phyloP scores from a whole-genome alignment of 2,113 vertebrate species.

The Lepus europaeus region DNA sequence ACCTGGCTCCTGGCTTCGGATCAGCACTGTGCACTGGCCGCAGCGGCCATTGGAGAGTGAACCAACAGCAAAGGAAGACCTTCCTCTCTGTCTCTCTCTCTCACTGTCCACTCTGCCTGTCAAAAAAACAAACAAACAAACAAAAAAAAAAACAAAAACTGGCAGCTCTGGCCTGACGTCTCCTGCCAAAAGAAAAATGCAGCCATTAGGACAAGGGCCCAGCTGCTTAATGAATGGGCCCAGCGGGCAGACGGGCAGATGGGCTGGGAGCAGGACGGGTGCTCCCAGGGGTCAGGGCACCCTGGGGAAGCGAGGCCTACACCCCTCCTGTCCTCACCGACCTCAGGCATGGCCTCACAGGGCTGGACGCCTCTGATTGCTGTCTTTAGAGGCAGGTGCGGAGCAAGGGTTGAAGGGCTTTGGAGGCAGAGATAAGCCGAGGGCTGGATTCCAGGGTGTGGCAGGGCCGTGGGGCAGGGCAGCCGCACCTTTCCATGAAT shows the following conservation, averaged over 20 bases:
- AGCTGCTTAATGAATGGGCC: neutral
- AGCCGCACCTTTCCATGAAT: no score
- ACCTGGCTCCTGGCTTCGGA: no score
- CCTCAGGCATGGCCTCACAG: neutral
- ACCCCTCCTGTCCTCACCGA: neutral
- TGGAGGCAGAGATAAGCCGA: neutral
- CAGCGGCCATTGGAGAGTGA: no score
- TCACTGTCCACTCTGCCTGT: no score
- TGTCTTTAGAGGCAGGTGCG: conserved; percentile 43
- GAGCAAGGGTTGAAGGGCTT: neutral
- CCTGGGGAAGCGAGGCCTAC: neutral
- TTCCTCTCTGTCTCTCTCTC: no score
- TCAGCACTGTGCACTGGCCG: no score
- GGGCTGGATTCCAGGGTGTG: neutral
- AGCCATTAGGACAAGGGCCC: neutral
- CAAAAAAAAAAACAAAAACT: neutral
- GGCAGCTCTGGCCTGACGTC: conserved; percentile 6
- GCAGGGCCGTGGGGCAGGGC: no score
- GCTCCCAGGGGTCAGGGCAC: neutral
- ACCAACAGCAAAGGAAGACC: no score
- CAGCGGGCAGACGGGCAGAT: neutral
- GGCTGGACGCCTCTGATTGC: neutral
- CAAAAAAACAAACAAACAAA: no score
- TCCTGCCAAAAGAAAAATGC: neutral
- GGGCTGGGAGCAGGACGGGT: neutral